phyloP scores from a whole-genome alignment of 1,140 invertebrate species.

The Drosophila asahinai region DNA sequence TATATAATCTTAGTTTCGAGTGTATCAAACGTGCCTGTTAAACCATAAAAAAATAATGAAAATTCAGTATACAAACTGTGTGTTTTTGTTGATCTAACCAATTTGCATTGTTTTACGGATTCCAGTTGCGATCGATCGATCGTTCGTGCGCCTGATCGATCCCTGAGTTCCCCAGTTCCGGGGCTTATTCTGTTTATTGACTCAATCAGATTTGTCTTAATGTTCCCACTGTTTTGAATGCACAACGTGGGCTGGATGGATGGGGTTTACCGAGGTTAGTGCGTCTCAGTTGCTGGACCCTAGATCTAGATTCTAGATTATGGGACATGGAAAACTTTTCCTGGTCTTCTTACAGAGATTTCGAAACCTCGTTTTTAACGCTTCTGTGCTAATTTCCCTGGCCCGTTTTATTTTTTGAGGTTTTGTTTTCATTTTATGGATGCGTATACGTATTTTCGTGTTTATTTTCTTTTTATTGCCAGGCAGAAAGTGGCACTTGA shows the following conservation, averaged over 20 bases:
- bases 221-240: conserved; percentile 22
- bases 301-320: conserved; percentile 34
- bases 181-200: conserved; percentile 10
- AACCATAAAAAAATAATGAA: background rate
- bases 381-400: conserved; percentile 52
- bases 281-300: conserved; percentile 22
- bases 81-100: conserved; percentile 19
- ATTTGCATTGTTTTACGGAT: conserved; percentile 46
- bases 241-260: conserved; percentile 8
- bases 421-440: conserved; percentile 40
- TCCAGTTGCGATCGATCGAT: conserved; percentile 20
- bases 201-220: conserved; percentile 11
- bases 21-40: conserved; percentile 1
- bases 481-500: conserved; percentile 50
- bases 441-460: conserved; percentile 51
- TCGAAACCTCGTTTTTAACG: conserved; percentile 46
- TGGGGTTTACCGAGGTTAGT: background rate
- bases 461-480: conserved; percentile 56
- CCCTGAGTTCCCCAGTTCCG: conserved; percentile 15
- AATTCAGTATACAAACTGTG: conserved; percentile 3
- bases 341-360: conserved; percentile 16
- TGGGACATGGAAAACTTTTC: conserved; percentile 55
- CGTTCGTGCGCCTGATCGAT: background rate
- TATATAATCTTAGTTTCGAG: background rate
- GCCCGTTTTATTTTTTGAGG: conserved; percentile 32